Conservation (phyloP, 2,797 vertebrate species). For the Oreonectes daqikongensis region DNA sequence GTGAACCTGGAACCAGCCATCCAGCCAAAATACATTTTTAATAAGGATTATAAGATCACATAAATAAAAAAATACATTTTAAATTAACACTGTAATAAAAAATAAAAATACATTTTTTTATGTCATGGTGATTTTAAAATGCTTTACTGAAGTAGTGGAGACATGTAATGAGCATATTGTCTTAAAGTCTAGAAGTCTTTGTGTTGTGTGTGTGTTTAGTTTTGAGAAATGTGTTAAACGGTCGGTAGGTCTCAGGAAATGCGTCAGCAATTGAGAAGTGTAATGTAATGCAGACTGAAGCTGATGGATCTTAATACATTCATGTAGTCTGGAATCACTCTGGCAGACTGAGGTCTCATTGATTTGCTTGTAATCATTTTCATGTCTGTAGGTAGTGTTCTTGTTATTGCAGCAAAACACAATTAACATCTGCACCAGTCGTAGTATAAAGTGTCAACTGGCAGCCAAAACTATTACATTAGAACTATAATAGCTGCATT, state of each 20-base stretch:
- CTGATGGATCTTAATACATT: not conserved
- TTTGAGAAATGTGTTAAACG: not conserved
- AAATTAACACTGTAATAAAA: too few species aligned
- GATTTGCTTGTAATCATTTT: constrained; percentile 40
- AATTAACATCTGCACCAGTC: constrained; percentile 8
- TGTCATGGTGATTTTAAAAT: too few species aligned
- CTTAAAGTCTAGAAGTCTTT: too few species aligned
- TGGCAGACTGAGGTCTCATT: constrained; percentile 27
- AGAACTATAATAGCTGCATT: constrained; percentile 9
- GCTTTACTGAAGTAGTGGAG: too few species aligned
- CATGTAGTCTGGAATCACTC: constrained; percentile 39
- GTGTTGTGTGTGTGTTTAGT: not conserved
- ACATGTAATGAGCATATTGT: too few species aligned
- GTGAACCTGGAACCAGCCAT: too few species aligned
- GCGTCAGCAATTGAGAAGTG: not conserved
- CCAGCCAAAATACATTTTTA: too few species aligned
- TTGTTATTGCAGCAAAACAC: constrained; percentile 11
- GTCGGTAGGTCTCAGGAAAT: not conserved
- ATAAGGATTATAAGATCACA: too few species aligned
- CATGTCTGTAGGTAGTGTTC: constrained; percentile 27
- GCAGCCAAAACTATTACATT: not conserved
- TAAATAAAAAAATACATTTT: too few species aligned
- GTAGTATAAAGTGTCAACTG: constrained; percentile 2
- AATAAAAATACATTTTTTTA: too few species aligned
- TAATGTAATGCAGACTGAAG: not conserved